A percentile compares a stretch with the other conserved stretches of the same genome.
Evolutionary conservation across 2,888 invertebrate genomes (phyloP).

Genomic region (Dryocosmus kuriphilus): DNA sequence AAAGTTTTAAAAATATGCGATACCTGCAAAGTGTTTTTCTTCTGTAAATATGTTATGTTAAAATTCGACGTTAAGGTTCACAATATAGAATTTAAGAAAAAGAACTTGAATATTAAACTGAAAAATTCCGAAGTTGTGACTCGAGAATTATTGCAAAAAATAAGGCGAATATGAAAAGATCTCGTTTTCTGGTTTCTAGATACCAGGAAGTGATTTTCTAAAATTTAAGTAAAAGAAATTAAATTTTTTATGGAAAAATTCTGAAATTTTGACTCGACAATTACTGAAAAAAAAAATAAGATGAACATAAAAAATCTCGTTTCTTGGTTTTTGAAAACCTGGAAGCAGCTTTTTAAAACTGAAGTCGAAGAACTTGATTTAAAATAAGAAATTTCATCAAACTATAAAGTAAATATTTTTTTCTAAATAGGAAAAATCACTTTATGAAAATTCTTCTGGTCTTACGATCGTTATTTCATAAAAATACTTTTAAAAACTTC

Average conservation of each 20-base stretch:
- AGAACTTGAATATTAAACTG: not conserved
- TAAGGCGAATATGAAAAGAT: not conserved
- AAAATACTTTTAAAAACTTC: too few species aligned
- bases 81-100: not conserved
- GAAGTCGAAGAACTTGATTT: too few species aligned
- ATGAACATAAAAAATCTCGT: not conserved
- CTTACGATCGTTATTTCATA: too few species aligned
- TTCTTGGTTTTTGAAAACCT: not conserved
- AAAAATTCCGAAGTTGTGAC: not conserved
- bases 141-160: not conserved
- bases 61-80: not conserved
- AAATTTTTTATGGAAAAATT: too few species aligned
- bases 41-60: not conserved
- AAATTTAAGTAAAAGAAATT: not conserved
- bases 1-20: not conserved
- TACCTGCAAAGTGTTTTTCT: not conserved
- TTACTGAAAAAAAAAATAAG: too few species aligned
- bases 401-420: too few species aligned
- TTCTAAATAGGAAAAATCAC: too few species aligned
- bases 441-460: too few species aligned
- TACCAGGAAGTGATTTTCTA: not conserved
- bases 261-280: too few species aligned
- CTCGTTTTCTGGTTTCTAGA: not conserved
- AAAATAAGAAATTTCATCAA: too few species aligned
- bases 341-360: not conserved